A percentile compares a stretch with the other conserved stretches of the same genome.
Conservation (phyloP, 2,888 invertebrate species). For the Seira sanloemensis region DNA sequence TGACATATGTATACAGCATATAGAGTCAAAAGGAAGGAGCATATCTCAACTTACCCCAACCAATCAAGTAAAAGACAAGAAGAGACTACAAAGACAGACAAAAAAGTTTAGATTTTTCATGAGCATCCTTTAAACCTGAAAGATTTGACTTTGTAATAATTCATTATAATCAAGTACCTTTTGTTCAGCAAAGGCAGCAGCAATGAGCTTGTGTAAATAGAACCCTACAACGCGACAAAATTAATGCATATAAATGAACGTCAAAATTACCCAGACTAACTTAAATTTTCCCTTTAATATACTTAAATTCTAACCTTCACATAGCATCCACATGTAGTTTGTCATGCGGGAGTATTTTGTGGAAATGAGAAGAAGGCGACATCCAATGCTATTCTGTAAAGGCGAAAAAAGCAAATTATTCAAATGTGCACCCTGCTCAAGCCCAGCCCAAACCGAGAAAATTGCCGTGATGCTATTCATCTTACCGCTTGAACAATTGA, state of each 20-base stretch:
- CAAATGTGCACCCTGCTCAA: not conserved
- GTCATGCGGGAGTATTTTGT: conserved; percentile 76
- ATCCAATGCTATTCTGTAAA: conserved; percentile 74
- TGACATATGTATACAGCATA: no score
- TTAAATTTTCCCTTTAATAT: no score
- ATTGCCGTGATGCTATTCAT: not conserved
- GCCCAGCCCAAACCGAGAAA: not conserved
- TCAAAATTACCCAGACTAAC: conserved; percentile 56
- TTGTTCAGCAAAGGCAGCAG: conserved; percentile 76
- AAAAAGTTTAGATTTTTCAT: not conserved
- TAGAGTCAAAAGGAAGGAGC: not conserved
- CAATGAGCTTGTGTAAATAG: conserved; percentile 77
- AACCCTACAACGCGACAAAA: conserved; percentile 74
- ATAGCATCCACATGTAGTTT: conserved; percentile 78
- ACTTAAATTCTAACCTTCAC: no score
- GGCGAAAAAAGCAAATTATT: conserved; percentile 16
- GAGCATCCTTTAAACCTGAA: no score
- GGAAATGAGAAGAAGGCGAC: conserved; percentile 74
- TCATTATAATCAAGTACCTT: conserved; percentile 56
- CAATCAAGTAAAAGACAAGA: conserved; percentile 76
- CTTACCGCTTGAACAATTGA: conserved; percentile 41
- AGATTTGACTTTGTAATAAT: no score
- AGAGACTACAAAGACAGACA: conserved; percentile 74
- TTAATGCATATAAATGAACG: not conserved
- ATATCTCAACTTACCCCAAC: conserved; percentile 76